Conservation (phyloP, 2,113 vertebrate species). For the Heloderma charlesbogerti region DNA sequence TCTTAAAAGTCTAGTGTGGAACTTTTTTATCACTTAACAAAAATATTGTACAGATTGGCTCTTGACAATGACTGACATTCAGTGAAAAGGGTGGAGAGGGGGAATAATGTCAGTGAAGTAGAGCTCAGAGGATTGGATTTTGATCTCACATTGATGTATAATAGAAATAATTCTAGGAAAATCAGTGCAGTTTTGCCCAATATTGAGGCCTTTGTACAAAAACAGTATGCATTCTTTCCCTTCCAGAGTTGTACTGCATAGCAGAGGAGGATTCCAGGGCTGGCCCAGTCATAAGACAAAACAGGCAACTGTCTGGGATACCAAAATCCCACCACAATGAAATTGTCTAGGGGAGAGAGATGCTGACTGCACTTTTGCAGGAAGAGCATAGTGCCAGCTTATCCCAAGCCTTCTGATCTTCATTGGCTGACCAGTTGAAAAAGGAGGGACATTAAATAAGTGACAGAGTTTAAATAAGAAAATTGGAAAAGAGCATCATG, state of each 20-base stretch:
- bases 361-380: not conserved
- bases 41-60: not conserved
- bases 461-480: not conserved
- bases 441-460: not conserved
- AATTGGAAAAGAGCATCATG: not conserved
- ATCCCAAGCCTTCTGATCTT: not conserved
- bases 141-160: not conserved
- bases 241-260: not conserved
- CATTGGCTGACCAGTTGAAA: not conserved
- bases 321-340: not conserved
- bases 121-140: not conserved
- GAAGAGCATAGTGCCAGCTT: not conserved
- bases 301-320: not conserved
- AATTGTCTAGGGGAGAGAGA: not conserved
- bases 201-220: not conserved
- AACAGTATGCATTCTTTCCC: not conserved
- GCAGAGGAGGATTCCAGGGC: not conserved
- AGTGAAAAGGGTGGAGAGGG: not conserved
- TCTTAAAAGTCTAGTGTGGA: not conserved
- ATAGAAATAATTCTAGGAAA: constrained; percentile 1
- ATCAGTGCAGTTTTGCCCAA: not conserved
- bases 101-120: not conserved
- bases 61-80: not conserved
- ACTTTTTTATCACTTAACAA: not conserved
- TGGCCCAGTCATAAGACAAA: not conserved